phyloP scores from a whole-genome alignment of 2,113 vertebrate species.

The Strix aluco region DNA sequence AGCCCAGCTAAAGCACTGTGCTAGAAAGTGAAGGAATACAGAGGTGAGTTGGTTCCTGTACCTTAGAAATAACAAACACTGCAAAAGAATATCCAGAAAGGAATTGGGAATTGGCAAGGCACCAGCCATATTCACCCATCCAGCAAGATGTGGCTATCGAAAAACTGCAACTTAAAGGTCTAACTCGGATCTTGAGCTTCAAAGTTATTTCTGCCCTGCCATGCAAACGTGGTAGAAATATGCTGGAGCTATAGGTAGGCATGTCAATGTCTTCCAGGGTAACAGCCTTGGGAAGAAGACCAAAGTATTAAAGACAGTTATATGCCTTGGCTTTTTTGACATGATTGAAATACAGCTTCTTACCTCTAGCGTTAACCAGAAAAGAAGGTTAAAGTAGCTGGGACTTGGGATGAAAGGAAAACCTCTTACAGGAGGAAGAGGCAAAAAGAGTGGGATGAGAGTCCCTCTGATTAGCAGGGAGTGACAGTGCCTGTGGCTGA shows the following conservation, averaged over 20 bases:
- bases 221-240: background rate
- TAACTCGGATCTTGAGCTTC: background rate
- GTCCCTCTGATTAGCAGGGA: background rate
- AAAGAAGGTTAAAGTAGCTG: background rate
- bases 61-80: background rate
- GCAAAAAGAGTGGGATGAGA: background rate
- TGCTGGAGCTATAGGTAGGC: background rate
- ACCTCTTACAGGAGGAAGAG: background rate
- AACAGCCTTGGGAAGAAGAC: fast-evolving
- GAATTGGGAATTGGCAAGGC: background rate
- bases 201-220: background rate
- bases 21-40: background rate
- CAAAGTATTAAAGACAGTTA: background rate
- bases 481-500: background rate
- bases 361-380: background rate
- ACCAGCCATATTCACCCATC: background rate
- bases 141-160: background rate
- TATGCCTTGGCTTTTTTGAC: background rate
- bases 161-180: background rate
- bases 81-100: background rate
- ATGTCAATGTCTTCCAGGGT: background rate
- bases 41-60: background rate
- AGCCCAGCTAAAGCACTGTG: background rate
- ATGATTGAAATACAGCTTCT: background rate
- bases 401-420: background rate